phyloP scores from a whole-genome alignment of 2,797 vertebrate genomes.

The Chelon auratus region DNA sequence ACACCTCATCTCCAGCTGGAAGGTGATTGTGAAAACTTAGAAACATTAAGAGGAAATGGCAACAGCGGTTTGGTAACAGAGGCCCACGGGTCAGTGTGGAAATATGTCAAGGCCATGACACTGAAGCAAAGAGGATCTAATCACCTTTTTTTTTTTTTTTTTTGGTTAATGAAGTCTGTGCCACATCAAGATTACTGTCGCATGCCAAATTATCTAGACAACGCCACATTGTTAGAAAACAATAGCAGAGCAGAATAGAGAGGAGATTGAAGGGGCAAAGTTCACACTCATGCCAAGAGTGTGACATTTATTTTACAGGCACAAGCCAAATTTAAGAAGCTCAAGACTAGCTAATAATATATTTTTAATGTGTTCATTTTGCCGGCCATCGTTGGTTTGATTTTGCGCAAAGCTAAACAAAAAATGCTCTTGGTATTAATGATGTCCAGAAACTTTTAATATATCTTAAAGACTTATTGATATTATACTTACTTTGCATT shows the following conservation, averaged over 20 bases:
- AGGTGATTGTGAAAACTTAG: slow-evolving; percentile 44
- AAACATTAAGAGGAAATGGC: slow-evolving; percentile 68
- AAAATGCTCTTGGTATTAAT: background rate
- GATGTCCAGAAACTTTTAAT: background rate
- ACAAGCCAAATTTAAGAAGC: slow-evolving; percentile 18
- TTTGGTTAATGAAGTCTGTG: slow-evolving; percentile 8
- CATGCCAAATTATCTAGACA: slow-evolving; percentile 42
- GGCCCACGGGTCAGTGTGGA: slow-evolving; percentile 24
- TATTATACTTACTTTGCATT: background rate
- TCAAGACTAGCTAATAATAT: slow-evolving; percentile 5
- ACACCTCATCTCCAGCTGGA: background rate
- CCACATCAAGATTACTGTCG: slow-evolving; percentile 24
- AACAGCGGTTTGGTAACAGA: slow-evolving; percentile 65
- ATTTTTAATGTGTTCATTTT: background rate
- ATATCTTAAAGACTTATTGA: background rate
- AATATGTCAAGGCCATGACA: slow-evolving; percentile 42
- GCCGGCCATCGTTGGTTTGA: background rate
- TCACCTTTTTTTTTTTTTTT: slow-evolving; percentile 3
- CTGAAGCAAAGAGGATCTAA: slow-evolving; percentile 19
- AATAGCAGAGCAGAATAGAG: slow-evolving; percentile 49
- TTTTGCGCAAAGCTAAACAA: background rate
- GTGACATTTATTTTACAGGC: slow-evolving; percentile 27
- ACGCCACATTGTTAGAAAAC: slow-evolving; percentile 62
- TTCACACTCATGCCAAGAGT: slow-evolving; percentile 42
- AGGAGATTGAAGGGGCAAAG: slow-evolving; percentile 64